These are phyloP conservation scores for Sinopyrophorus schimmeli DNA, from an alignment of 2,888 invertebrate species.

Conservation along the genomic window DNA sequence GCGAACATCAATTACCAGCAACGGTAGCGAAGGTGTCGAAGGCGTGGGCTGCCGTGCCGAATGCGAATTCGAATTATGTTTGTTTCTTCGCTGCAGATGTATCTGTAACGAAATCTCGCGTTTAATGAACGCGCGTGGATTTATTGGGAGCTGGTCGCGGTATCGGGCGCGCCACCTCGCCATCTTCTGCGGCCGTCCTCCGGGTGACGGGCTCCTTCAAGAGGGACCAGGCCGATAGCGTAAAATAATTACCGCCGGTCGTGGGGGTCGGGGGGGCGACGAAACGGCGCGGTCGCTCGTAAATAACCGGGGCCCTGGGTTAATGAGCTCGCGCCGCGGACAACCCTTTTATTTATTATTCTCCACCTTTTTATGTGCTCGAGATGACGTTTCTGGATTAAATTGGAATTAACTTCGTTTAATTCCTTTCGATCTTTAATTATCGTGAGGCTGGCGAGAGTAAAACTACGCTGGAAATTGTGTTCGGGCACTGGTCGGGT, in stretches of 20 bases:
- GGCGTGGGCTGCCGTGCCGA: slow-evolving; percentile 49
- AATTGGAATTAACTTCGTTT: slow-evolving; percentile 42
- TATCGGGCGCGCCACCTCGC: slow-evolving; percentile 38
- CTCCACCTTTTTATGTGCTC: slow-evolving; percentile 40
- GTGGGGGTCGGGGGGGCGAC: slow-evolving; percentile 34
- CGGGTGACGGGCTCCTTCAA: slow-evolving; percentile 32
- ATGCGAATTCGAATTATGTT: slow-evolving; percentile 50
- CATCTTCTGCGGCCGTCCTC: slow-evolving; percentile 35
- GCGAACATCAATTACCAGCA: slow-evolving; percentile 43
- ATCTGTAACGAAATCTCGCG: slow-evolving; percentile 52
- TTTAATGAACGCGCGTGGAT: slow-evolving; percentile 49
- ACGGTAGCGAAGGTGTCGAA: slow-evolving; percentile 51
- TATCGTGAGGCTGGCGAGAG: too few relatives aligned
- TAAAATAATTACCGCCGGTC: slow-evolving; percentile 45
- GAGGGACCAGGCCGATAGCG: slow-evolving; percentile 40
- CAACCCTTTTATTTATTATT: slow-evolving; percentile 49
- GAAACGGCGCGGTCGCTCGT: slow-evolving; percentile 39
- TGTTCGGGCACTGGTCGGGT: too few relatives aligned
- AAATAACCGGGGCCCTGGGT: slow-evolving; percentile 45
- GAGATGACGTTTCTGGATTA: slow-evolving; percentile 43
- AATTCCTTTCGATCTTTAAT: slow-evolving; percentile 36
- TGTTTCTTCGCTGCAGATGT: slow-evolving; percentile 53
- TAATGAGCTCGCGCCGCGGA: slow-evolving; percentile 48
- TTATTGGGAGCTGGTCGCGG: slow-evolving; percentile 39
- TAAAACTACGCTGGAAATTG: too few relatives aligned